Evolutionary conservation across 2,797 vertebrate genomes (phyloP).

Genomic region (Enteromius viviparus): DNA sequence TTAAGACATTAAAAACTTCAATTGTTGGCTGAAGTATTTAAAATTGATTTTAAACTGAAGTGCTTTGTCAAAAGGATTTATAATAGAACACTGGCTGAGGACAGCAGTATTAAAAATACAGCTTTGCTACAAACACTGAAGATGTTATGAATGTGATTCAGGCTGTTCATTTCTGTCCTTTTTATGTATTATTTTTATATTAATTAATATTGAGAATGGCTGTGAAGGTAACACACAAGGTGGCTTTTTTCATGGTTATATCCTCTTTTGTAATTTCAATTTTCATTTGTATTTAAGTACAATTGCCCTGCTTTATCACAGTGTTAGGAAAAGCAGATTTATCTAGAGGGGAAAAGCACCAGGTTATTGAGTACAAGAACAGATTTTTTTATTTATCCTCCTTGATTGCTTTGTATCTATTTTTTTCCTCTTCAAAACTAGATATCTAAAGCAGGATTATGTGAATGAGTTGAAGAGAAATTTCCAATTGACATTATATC

Average conservation of each 20-base stretch:
- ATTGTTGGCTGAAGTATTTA: neutral
- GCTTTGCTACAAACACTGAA: neutral
- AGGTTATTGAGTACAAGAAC: conserved; percentile 24
- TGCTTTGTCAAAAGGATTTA: neutral
- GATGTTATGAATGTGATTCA: neutral
- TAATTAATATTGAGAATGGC: neutral
- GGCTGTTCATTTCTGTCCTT: neutral
- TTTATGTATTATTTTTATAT: neutral
- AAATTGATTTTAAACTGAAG: conserved; percentile 3
- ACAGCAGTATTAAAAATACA: neutral
- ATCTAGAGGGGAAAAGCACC: neutral
- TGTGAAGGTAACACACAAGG: neutral
- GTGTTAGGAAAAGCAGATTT: conserved; percentile 26
- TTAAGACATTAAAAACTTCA: neutral
- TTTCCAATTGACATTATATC: conserved; percentile 17
- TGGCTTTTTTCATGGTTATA: neutral
- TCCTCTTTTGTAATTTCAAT: neutral
- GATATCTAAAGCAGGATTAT: conserved; percentile 40
- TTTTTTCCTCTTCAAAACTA: conserved; percentile 4
- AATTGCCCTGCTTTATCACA: neutral
- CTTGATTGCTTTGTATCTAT: conserved; percentile 18
- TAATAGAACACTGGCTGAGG: neutral
- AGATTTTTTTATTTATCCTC: conserved; percentile 33
- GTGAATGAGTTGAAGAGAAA: neutral
- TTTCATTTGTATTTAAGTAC: conserved; percentile 1